Evolutionary conservation across 2,797 vertebrate species (phyloP), one percentile per base, ranked within the genome.

Genomic region (Ambastaia sidthimunki): DNA sequence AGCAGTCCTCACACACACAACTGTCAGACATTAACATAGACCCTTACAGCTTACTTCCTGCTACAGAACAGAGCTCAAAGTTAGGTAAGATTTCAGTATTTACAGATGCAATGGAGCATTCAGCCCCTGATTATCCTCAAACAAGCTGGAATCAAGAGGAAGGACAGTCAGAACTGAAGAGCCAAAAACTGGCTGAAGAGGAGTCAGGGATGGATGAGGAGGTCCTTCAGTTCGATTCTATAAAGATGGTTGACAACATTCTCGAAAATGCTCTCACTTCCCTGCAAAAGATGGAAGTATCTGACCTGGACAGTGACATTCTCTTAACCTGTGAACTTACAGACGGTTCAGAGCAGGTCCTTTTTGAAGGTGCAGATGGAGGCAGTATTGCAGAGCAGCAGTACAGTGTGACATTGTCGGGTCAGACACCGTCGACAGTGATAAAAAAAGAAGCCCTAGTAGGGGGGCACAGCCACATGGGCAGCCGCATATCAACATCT

Each of bases 241-340:
- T 70, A 62, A 83, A 69, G 16, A 81, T 89, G 82, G 86, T 90
- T 23, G 79, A 87, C 21, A 71, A 19, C 60, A 86, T 90, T 63
- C 66, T 89, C 23, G 86, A 48, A 67, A 89, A 86, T 65, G 87
- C 88, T 44, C 68, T 88, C 9, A 57, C 78, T 16, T 82, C 85
- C n/a, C 63, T 90, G 48, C 76, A 88, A 28, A 83, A 41, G 57
- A 85, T 87, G 3, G 82, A 86, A 34, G 74, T 50, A 4, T 81
- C 80, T 16, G 74, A 85, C 31, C 47, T 0, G 18, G 83, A 82
- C 48, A 62, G 11, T n/a, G 63, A 52, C 18, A 31, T 57, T 11
- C 19, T 75, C 16, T 69, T 19, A 7, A 69, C 34, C 44, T 50
- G 28, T 21, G 75, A 75, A 1, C 59, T 73, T 31, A 47, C 66